Evolutionary conservation across 2,113 vertebrate genomes (phyloP).

Genomic region (Callaeas wilsoni): DNA sequence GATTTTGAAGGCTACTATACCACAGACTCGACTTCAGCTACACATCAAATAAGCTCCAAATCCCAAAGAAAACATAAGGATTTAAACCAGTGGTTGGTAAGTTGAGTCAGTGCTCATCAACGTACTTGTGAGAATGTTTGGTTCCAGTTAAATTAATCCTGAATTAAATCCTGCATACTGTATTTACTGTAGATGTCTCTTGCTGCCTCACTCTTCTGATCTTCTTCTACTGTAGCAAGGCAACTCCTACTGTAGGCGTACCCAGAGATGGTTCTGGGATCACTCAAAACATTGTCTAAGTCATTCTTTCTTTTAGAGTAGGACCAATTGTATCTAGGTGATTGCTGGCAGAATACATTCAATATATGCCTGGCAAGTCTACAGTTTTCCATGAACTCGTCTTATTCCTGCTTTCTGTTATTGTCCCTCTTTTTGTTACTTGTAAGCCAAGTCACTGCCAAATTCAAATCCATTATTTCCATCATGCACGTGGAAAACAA

Average conservation of each 20-base stretch:
- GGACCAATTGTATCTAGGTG: not conserved
- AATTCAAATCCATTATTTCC: not conserved
- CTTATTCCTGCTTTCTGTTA: not conserved
- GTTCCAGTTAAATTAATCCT: not conserved
- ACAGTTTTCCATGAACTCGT: not conserved
- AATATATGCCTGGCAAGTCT: not conserved
- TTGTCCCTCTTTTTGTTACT: not conserved
- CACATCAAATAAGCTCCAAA: not conserved
- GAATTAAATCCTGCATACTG: not conserved
- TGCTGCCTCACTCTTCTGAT: not conserved
- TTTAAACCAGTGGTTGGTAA: not conserved
- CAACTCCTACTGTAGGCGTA: not conserved
- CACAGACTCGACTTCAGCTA: not conserved
- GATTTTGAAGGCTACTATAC: not conserved
- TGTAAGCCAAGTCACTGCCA: not conserved
- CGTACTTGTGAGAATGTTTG: not conserved
- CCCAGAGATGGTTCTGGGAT: not conserved
- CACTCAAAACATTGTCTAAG: not conserved
- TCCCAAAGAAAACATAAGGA: not conserved
- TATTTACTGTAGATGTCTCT: not conserved
- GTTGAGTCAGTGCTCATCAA: not conserved
- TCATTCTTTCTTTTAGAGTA: not conserved
- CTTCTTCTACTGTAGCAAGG: not conserved
- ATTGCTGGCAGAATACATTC: not conserved
- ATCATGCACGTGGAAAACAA: not conserved